A percentile compares a stretch with the other conserved stretches of the same genome.
Evolutionary conservation across 2,113 vertebrate species (phyloP).

Genomic region (Myrmophylax atrothorax): DNA sequence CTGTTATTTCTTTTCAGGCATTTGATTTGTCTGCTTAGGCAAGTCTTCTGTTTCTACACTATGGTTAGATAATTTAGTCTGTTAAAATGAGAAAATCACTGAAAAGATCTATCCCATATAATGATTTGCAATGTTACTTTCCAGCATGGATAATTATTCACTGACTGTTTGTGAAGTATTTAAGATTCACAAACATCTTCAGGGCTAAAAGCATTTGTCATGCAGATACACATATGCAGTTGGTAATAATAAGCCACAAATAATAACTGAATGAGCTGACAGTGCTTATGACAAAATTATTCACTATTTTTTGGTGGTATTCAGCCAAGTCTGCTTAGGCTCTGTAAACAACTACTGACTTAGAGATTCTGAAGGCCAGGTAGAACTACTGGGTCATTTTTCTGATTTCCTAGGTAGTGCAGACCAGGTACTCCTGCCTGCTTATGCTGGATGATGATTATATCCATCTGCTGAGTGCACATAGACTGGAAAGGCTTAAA

Average conservation of each 20-base stretch:
- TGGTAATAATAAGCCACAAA: slow-evolving; percentile 2
- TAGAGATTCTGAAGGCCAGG: background rate
- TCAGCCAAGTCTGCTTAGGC: background rate
- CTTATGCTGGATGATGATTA: background rate
- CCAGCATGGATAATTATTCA: slow-evolving; percentile 1
- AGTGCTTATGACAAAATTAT: background rate
- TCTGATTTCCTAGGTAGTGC: background rate
- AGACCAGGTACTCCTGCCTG: background rate
- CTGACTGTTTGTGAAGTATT: background rate
- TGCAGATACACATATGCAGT: background rate
- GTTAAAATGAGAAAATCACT: slow-evolving; percentile 10
- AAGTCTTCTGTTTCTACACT: background rate
- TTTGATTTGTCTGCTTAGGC: background rate
- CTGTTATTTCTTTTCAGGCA: background rate
- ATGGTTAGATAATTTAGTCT: background rate
- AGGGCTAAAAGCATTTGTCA: background rate
- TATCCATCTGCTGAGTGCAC: background rate
- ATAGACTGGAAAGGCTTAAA: background rate
- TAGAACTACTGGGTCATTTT: background rate
- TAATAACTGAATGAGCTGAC: background rate
- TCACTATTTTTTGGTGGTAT: background rate
- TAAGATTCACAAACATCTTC: slow-evolving; percentile 13
- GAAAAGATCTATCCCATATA: background rate
- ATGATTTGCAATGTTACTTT: slow-evolving; percentile 1
- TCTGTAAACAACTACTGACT: background rate